phyloP scores from a whole-genome alignment of 2,888 invertebrate genomes.

The Leptinotarsa haldemani region DNA sequence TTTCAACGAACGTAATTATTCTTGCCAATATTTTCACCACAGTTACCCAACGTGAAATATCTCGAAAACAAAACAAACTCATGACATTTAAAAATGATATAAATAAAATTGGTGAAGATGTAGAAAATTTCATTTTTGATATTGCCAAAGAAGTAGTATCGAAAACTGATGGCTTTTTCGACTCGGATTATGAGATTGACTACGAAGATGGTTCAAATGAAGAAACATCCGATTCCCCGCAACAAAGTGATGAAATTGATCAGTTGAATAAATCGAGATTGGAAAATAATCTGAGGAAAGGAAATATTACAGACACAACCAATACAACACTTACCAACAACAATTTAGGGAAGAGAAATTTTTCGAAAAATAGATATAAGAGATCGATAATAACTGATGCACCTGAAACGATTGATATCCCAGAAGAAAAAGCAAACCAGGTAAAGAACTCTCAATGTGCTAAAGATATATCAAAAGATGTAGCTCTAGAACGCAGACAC shows the following conservation, averaged over 20 bases:
- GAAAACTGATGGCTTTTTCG: neutral
- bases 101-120: constrained; percentile 27
- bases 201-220: constrained; percentile 21
- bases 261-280: neutral
- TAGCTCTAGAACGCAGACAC: constrained; percentile 44
- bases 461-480: constrained; percentile 35
- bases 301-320: neutral
- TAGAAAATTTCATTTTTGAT: constrained; percentile 34
- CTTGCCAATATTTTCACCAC: neutral
- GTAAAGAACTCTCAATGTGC: constrained; percentile 25
- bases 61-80: constrained; percentile 10
- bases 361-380: neutral
- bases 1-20: neutral
- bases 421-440: neutral
- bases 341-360: neutral
- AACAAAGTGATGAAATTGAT: neutral
- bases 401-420: neutral
- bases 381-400: neutral
- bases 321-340: neutral
- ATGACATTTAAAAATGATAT: constrained; percentile 23
- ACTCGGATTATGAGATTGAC: constrained; percentile 15
- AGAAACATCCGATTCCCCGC: neutral
- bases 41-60: neutral
- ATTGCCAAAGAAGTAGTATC: constrained; percentile 24
- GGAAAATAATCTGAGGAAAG: neutral